Percentiles rank a stretch among this genome's conserved stretches.
phyloP scores from a whole-genome alignment of 2,888 invertebrate species.

The Drymonia ruficornis region DNA sequence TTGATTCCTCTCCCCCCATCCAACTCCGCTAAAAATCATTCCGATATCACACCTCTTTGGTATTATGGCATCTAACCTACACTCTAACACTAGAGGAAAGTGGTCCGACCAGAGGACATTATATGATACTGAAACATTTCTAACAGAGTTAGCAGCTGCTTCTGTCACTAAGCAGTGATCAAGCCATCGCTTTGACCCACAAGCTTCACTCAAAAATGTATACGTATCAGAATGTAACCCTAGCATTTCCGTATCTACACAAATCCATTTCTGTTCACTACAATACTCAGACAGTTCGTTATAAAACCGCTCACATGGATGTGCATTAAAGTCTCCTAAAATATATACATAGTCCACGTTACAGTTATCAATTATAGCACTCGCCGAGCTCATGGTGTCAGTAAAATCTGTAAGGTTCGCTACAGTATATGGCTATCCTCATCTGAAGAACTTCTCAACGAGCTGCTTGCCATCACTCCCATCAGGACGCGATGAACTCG shows the following conservation, averaged over 20 bases:
- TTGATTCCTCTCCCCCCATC: constrained; percentile 9
- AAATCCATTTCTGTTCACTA: not conserved
- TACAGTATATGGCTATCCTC: too few relatives aligned
- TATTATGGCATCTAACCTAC: constrained; percentile 10
- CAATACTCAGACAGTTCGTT: not conserved
- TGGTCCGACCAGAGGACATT: constrained; percentile 19
- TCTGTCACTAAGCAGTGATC: too few relatives aligned
- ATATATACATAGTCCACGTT: not conserved
- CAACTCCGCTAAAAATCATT: not conserved
- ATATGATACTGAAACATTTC: not conserved
- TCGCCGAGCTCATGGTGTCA: not conserved
- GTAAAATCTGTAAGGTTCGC: not conserved
- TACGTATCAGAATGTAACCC: too few relatives aligned
- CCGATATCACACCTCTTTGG: not conserved
- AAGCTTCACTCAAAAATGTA: too few relatives aligned
- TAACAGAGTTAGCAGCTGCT: too few relatives aligned
- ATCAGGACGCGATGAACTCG: too few relatives aligned
- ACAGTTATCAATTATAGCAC: too few relatives aligned
- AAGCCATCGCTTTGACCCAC: too few relatives aligned
- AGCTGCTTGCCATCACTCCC: too few relatives aligned
- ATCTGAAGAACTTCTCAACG: too few relatives aligned
- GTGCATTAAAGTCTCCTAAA: not conserved
- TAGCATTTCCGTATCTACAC: not conserved
- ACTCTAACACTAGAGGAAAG: constrained; percentile 15
- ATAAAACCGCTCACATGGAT: not conserved